phyloP scores from a whole-genome alignment of 2,113 vertebrate genomes.

The Oplegnathus fasciatus region DNA sequence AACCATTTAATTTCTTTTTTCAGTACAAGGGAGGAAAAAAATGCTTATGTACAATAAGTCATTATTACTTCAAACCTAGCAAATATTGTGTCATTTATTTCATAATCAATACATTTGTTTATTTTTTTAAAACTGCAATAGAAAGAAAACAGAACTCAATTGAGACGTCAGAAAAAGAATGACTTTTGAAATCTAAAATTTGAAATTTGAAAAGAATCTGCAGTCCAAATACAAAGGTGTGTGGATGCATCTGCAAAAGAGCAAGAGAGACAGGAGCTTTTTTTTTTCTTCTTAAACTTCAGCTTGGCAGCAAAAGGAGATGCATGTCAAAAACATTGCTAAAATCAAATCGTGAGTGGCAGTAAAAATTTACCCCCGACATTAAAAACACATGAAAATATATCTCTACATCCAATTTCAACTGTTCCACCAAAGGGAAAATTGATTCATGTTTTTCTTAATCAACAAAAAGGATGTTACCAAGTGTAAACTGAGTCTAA shows the following conservation, averaged over 20 bases:
- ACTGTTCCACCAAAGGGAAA: constrained; percentile 43
- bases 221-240: constrained; percentile 77
- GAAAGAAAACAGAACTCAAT: constrained; percentile 77
- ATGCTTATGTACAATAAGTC: constrained; percentile 93
- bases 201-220: constrained; percentile 72
- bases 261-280: constrained; percentile 66
- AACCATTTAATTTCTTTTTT: constrained; percentile 89
- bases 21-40: constrained; percentile 89
- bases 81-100: constrained; percentile 87
- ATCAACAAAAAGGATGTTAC: constrained; percentile 48
- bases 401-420: constrained; percentile 50
- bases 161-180: constrained; percentile 73
- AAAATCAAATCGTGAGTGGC: constrained; percentile 36
- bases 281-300: constrained; percentile 24
- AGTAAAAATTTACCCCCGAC: constrained; percentile 47
- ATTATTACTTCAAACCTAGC: constrained; percentile 88
- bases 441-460: constrained; percentile 39
- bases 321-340: constrained; percentile 25
- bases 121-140: constrained; percentile 78
- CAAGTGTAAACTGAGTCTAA: constrained; percentile 72
- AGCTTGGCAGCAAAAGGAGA: constrained; percentile 59
- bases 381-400: constrained; percentile 56
- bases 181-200: constrained; percentile 70
- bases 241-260: constrained; percentile 79
- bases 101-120: constrained; percentile 83